phyloP scores from a whole-genome alignment of 35 echinoderm and acorn worm genomes.

The Lytechinus pictus region DNA sequence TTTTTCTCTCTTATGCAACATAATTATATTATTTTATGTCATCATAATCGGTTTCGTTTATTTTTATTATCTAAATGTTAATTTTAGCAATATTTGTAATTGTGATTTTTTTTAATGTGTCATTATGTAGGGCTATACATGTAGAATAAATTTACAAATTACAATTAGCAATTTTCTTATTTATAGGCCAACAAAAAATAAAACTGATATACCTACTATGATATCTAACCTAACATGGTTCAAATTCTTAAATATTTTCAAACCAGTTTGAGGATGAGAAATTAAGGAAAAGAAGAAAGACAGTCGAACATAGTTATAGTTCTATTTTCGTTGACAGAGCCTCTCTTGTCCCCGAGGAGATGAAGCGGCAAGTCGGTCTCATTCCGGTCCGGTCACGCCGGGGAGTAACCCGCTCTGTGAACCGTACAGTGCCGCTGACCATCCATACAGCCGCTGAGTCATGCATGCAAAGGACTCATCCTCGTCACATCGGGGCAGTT shows the following conservation, averaged over 20 bases:
- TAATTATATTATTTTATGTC: too few relatives aligned
- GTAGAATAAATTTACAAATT: too few relatives aligned
- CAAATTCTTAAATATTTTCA: neutral
- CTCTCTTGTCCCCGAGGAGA: neutral
- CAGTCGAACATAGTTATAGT: neutral
- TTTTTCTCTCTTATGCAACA: too few relatives aligned
- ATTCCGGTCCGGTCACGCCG: conserved; percentile 14
- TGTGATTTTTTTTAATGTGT: too few relatives aligned
- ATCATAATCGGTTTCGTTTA: too few relatives aligned
- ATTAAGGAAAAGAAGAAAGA: neutral
- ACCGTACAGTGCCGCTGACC: neutral
- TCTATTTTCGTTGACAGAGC: neutral
- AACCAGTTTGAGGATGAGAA: neutral
- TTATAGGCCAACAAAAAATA: neutral
- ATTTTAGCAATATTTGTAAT: too few relatives aligned
- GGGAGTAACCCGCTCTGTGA: neutral
- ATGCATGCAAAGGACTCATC: neutral
- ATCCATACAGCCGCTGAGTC: neutral
- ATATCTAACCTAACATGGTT: neutral
- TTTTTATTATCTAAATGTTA: too few relatives aligned
- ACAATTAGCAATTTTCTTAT: too few relatives aligned
- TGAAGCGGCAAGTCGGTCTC: neutral
- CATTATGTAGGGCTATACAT: too few relatives aligned
- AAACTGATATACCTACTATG: neutral
- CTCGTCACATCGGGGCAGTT: neutral